Percentiles rank a stretch among this genome's conserved stretches.
Evolutionary conservation across 2,888 invertebrate genomes (phyloP).

Genomic region (Odontocerum albicorne): DNA sequence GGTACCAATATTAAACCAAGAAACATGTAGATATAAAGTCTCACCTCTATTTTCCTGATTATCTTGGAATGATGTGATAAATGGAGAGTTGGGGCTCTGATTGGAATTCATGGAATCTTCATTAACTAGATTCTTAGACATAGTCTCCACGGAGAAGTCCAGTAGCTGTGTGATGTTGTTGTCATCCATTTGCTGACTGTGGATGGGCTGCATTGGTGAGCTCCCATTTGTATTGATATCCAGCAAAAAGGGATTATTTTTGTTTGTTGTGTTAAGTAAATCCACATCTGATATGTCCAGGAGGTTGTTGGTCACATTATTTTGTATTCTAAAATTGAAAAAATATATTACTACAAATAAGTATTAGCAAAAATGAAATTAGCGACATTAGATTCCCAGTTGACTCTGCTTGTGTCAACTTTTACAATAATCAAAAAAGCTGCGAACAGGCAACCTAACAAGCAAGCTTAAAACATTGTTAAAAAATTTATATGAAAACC

Average conservation of each 20-base stretch:
- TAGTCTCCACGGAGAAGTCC: conserved; percentile 26
- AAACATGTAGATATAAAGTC: no score
- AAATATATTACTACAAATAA: no score
- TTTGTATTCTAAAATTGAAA: conserved; percentile 49
- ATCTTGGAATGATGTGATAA: conserved; percentile 37
- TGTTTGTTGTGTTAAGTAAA: conserved; percentile 45
- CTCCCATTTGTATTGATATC: conserved; percentile 30
- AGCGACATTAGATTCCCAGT: no score
- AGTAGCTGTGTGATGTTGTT: conserved; percentile 26
- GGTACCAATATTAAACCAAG: no score
- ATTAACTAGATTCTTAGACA: conserved; percentile 30
- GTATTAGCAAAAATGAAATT: no score
- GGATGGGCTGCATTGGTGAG: conserved; percentile 16
- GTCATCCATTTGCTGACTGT: conserved; percentile 10
- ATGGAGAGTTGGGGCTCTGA: conserved; percentile 34
- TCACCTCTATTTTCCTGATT: conserved; percentile 37
- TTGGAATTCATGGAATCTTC: conserved; percentile 36
- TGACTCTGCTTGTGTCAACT: no score
- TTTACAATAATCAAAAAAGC: no score
- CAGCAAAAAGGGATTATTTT: conserved; percentile 44
- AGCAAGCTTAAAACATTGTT: no score
- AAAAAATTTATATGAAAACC: no score
- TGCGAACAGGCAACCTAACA: no score
- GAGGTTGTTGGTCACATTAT: conserved; percentile 55
- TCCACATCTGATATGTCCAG: conserved; percentile 53